Evolutionary conservation across 1,140 invertebrate genomes (phyloP).

Genomic region (Lamellibrachia luymesi): DNA sequence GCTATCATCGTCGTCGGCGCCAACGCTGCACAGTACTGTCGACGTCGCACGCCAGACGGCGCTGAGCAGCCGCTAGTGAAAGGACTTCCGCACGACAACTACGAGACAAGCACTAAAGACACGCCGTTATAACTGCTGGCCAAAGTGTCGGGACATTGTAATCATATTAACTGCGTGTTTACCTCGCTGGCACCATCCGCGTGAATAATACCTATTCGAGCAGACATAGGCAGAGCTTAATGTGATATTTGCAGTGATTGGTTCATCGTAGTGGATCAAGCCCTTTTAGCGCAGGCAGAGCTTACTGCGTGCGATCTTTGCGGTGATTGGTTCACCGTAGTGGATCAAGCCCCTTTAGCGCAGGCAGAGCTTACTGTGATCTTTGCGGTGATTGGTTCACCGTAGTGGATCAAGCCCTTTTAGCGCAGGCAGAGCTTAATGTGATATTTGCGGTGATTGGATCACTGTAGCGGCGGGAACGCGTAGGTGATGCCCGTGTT

Average conservation of each 20-base stretch:
- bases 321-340: background rate
- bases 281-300: background rate
- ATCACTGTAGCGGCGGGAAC: background rate
- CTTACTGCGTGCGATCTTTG: background rate
- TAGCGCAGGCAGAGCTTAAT: no score
- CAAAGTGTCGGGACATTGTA: background rate
- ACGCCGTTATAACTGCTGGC: background rate
- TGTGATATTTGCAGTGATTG: background rate
- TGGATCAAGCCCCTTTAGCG: background rate
- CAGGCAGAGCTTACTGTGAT: no score
- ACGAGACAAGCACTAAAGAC: background rate
- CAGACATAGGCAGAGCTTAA: background rate
- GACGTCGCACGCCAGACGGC: background rate
- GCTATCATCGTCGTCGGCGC: slow-evolving; percentile 24
- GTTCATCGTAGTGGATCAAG: background rate
- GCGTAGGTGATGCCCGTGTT: no score
- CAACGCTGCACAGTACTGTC: slow-evolving; percentile 23
- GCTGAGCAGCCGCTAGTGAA: background rate
- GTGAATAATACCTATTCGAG: no score
- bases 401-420: background rate
- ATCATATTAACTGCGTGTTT: no score
- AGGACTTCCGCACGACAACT: background rate
- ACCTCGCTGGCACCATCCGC: no score
- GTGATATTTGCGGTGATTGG: background rate
- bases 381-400: background rate